Conservation (phyloP, 2,888 invertebrate genomes). For the Doris montereyensis region DNA sequence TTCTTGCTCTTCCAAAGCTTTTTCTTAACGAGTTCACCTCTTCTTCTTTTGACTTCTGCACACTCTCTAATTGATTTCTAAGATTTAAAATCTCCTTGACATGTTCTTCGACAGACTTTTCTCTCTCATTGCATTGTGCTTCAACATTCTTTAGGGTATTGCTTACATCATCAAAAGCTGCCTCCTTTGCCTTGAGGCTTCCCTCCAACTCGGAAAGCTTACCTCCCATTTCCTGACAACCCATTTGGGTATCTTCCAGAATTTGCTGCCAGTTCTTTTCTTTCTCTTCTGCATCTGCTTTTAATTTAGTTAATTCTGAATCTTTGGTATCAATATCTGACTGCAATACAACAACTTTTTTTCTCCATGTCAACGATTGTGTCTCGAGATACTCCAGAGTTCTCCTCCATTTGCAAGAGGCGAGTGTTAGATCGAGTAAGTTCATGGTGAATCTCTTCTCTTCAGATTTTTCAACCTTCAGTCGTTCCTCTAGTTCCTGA, state of each 20-base stretch:
- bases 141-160: neutral
- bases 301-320: constrained; percentile 35
- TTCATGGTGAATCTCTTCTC: constrained; percentile 56
- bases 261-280: constrained; percentile 15
- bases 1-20: constrained; percentile 30
- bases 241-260: constrained; percentile 23
- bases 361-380: constrained; percentile 57
- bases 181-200: constrained; percentile 25
- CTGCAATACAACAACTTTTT: constrained; percentile 43
- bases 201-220: constrained; percentile 32
- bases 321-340: constrained; percentile 45
- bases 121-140: neutral
- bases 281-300: constrained; percentile 18
- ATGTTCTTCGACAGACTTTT: neutral
- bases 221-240: constrained; percentile 21
- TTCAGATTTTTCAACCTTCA: constrained; percentile 51
- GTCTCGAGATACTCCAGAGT: constrained; percentile 46
- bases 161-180: neutral
- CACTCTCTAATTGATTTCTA: neutral
- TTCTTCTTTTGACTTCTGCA: neutral
- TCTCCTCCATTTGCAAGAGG: constrained; percentile 58
- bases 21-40: neutral
- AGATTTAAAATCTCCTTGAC: neutral
- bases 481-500: constrained; percentile 45
- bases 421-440: constrained; percentile 59